These are phyloP conservation scores for Halichondria panicea DNA, from an alignment of 37 sponge, comb jelly and placozoan species.

Conservation along the genomic window DNA sequence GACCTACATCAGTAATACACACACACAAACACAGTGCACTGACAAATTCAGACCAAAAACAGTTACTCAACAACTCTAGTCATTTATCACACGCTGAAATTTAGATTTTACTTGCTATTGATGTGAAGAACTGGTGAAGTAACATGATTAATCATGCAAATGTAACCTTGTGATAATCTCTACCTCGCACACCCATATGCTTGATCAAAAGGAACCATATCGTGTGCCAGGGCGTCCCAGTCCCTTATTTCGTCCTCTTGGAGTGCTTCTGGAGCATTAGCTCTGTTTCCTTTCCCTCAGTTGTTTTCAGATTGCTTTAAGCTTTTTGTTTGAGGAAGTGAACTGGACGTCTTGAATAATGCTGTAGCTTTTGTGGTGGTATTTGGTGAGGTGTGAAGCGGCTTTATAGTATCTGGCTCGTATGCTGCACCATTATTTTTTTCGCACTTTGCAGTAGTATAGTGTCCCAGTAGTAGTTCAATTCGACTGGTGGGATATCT, in stretches of 20 bases:
- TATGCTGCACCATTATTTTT: constrained; percentile 7
- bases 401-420: constrained; percentile 7
- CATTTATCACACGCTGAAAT: too few relatives aligned
- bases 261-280: constrained; percentile 10
- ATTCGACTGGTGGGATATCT: constrained; percentile 4
- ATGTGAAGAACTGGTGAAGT: too few relatives aligned
- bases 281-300: constrained; percentile 19
- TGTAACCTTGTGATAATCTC: too few relatives aligned
- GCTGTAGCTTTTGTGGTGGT: neutral
- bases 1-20: too few relatives aligned
- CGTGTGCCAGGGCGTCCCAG: neutral
- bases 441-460: neutral
- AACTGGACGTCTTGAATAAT: constrained; percentile 8
- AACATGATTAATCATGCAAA: too few relatives aligned
- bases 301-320: constrained; percentile 3
- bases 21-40: too few relatives aligned
- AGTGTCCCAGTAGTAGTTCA: constrained; percentile 8
- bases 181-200: too few relatives aligned
- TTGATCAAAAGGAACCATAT: too few relatives aligned
- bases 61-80: too few relatives aligned
- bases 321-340: neutral
- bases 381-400: neutral
- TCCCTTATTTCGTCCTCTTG: neutral
- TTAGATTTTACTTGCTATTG: too few relatives aligned
- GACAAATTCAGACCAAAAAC: too few relatives aligned